phyloP scores from a whole-genome alignment of 2,888 invertebrate genomes.

The Xestoiulus laeticollis region DNA sequence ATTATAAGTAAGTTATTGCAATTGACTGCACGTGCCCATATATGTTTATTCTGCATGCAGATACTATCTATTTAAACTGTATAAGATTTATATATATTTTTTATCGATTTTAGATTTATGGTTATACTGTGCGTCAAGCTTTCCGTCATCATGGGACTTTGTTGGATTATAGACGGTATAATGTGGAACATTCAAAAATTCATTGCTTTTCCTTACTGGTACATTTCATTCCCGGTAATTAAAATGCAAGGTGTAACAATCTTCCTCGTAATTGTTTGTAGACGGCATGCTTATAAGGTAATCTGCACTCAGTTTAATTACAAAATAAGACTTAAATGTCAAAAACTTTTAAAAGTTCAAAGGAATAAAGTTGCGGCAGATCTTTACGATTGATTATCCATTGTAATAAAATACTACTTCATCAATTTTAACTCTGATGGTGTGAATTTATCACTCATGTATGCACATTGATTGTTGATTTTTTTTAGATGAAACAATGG shows the following conservation, averaged over 20 bases:
- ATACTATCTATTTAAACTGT: too few relatives aligned
- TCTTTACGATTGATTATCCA: background rate
- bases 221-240: slow-evolving; percentile 18
- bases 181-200: background rate
- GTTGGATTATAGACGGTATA: slow-evolving; percentile 36
- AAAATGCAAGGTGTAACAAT: slow-evolving; percentile 44
- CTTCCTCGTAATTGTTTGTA: background rate
- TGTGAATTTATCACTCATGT: too few relatives aligned
- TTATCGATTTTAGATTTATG: slow-evolving; percentile 43
- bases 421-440: too few relatives aligned
- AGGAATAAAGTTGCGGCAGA: background rate
- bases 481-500: too few relatives aligned
- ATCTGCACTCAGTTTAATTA: background rate
- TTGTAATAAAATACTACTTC: background rate
- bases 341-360: background rate
- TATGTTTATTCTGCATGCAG: too few relatives aligned
- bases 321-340: slow-evolving; percentile 21
- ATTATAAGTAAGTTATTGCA: slow-evolving; percentile 53
- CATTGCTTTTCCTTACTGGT: slow-evolving; percentile 61
- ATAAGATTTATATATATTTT: background rate
- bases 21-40: too few relatives aligned
- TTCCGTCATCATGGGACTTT: slow-evolving; percentile 45
- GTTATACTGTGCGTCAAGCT: slow-evolving; percentile 15
- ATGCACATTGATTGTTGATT: too few relatives aligned
- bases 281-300: background rate